Percentiles rank a stretch among this genome's conserved stretches.
Conservation (phyloP, 2,797 vertebrate species). For the Harpagifer antarcticus region DNA sequence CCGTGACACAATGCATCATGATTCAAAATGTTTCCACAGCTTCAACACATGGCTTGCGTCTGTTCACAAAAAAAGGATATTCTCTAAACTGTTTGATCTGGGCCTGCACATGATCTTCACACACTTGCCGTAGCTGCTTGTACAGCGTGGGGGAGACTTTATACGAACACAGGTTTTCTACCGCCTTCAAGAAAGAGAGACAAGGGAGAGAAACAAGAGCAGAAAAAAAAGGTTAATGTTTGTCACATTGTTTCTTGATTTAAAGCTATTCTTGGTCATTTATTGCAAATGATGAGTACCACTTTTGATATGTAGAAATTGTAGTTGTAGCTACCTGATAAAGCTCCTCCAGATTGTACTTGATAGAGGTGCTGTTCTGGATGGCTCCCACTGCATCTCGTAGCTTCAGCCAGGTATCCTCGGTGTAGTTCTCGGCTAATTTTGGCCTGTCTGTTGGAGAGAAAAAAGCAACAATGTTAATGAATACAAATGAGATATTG, state of each 20-base stretch:
- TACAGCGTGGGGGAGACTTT: constrained; percentile 99
- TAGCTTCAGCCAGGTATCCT: constrained; percentile 98
- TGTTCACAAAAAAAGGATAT: constrained; percentile 93
- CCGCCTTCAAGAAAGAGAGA: constrained; percentile 86
- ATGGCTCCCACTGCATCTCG: constrained; percentile 98
- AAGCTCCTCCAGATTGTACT: constrained; percentile 98
- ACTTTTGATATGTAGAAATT: background rate
- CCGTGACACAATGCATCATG: background rate
- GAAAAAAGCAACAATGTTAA: background rate
- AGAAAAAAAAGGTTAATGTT: background rate
- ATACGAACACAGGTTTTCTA: constrained; percentile 99
- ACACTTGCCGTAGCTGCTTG: constrained; percentile 97
- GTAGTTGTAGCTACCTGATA: constrained; percentile 87
- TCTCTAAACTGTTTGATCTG: constrained; percentile 98
- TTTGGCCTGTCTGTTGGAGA: constrained; percentile 93
- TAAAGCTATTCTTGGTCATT: background rate
- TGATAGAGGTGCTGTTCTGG: constrained; percentile 99
- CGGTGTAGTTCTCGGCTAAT: constrained; percentile 98
- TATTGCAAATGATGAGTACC: background rate
- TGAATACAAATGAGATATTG: background rate
- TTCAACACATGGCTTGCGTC: background rate
- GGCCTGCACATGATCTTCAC: constrained; percentile 98
- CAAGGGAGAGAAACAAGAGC: constrained; percentile 10
- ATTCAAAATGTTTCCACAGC: constrained; percentile 13
- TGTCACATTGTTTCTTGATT: background rate